Evolutionary conservation across 2,888 invertebrate genomes (phyloP), one percentile per base, ranked within the genome.

Genomic region (Alloplasta piceator): DNA sequence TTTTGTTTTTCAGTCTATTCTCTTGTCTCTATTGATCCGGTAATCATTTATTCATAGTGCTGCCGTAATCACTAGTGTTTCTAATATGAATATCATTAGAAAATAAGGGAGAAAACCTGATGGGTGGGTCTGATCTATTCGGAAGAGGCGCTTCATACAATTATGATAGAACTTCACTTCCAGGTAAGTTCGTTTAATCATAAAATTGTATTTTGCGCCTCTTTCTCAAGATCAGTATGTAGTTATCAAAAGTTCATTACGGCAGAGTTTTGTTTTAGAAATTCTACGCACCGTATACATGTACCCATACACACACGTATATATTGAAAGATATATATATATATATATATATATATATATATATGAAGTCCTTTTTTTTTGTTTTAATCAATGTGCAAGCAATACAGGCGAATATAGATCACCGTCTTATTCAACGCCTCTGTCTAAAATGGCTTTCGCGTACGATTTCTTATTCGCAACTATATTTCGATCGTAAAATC

Each of bases 31-130:
- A n/a, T n/a, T n/a, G n/a, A n/a, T n/a, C n/a, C n/a, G n/a, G n/a
- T n/a, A n/a, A n/a, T n/a, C n/a, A n/a, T 61, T 61, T 12, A 50
- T 66, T 66, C 50, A 66, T 50, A 50, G 64, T 66, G 50, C 50
- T 66, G 64, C 50, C 64, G 39, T 66, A 66, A 66, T 12, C 50
- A 4, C 16, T 38, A 38, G 64, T 48, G 64, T 50, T 66, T 66
- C 64, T 50, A 66, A 66, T 66, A 38, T 66, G 48, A n/a, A 46
- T 50, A 66, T 50, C 16, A 66, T 66, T 50, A 50, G 38, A 61
- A 43, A 61, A 61, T 12, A 50, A 58, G 14, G 60, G 61, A n/a
- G 61, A 12, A 43, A 43, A 61, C 43, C 61, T 61, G 61, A 43
- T 66, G 38, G 50, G 50, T 52, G 50, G n/a, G n/a, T n/a, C n/a